Percentiles rank a stretch among this genome's conserved stretches.
Conservation (phyloP, 2,888 invertebrate genomes). For the Papilio gigon region DNA sequence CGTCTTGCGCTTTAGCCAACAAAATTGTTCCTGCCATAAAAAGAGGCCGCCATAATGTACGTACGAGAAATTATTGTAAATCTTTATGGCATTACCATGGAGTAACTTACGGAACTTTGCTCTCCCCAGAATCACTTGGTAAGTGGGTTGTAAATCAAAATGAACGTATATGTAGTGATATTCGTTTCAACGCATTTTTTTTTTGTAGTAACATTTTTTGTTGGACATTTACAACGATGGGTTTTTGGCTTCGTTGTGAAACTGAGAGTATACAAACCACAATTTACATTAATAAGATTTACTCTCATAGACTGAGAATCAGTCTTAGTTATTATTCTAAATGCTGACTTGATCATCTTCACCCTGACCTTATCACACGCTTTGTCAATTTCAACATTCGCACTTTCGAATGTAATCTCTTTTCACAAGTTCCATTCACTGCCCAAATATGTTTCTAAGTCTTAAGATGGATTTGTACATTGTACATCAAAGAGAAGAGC, state of each 20-base stretch:
- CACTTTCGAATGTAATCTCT: no score
- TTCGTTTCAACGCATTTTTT: slow-evolving; percentile 32
- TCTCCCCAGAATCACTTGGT: slow-evolving; percentile 72
- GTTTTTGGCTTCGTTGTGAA: slow-evolving; percentile 9
- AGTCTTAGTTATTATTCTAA: no score
- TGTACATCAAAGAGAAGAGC: no score
- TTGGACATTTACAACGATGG: slow-evolving; percentile 3
- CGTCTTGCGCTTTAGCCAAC: slow-evolving; percentile 63
- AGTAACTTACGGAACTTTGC: slow-evolving; percentile 77
- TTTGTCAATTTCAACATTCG: no score
- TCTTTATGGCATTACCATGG: slow-evolving; percentile 81
- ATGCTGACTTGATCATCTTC: no score
- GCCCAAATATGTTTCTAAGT: no score
- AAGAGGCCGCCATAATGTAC: slow-evolving; percentile 67
- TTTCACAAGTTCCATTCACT: no score
- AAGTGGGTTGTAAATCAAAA: slow-evolving; percentile 79
- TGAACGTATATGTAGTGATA: slow-evolving; percentile 57
- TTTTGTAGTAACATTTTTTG: slow-evolving; percentile 11
- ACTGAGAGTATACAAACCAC: no score
- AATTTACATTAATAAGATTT: no score
- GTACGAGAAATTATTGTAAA: slow-evolving; percentile 78
- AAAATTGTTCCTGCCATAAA: slow-evolving; percentile 72
- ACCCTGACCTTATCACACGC: no score
- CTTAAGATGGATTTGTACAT: no score
- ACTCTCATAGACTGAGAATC: no score